These are phyloP conservation scores for Thereva nobilitata DNA, from an alignment of 2,888 invertebrate genomes.

Conservation along the genomic window DNA sequence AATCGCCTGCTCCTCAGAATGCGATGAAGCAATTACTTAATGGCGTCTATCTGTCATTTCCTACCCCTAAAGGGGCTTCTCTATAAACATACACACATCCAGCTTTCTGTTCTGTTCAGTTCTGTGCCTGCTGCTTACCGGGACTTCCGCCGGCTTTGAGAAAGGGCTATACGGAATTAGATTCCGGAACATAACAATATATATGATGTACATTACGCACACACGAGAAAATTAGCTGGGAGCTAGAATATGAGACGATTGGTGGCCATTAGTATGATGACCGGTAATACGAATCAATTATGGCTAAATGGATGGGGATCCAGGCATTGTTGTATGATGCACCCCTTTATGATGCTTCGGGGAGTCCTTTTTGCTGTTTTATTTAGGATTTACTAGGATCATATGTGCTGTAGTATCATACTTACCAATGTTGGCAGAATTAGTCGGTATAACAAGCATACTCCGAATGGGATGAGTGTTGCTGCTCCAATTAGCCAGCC, in stretches of 20 bases:
- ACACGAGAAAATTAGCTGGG: no score
- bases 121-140: not conserved
- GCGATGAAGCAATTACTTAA: conserved; percentile 14
- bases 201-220: no score
- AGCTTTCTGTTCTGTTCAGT: not conserved
- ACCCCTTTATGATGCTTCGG: no score
- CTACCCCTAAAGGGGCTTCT: not conserved
- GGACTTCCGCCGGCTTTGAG: not conserved
- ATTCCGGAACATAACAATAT: no score
- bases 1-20: conserved; percentile 11
- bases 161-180: no score
- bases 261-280: no score
- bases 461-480: conserved; percentile 71
- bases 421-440: conserved; percentile 44
- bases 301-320: conserved; percentile 17
- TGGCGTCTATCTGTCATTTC: not conserved
- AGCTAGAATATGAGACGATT: no score
- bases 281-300: conserved; percentile 13
- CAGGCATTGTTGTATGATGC: not conserved
- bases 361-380: no score
- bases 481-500: conserved; percentile 74
- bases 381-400: no score
- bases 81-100: not conserved
- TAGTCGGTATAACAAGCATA: conserved; percentile 62
- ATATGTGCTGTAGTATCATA: conserved; percentile 5